These are phyloP conservation scores for Barbus barbus DNA, from an alignment of 2,113 vertebrate species.

Conservation along the genomic window DNA sequence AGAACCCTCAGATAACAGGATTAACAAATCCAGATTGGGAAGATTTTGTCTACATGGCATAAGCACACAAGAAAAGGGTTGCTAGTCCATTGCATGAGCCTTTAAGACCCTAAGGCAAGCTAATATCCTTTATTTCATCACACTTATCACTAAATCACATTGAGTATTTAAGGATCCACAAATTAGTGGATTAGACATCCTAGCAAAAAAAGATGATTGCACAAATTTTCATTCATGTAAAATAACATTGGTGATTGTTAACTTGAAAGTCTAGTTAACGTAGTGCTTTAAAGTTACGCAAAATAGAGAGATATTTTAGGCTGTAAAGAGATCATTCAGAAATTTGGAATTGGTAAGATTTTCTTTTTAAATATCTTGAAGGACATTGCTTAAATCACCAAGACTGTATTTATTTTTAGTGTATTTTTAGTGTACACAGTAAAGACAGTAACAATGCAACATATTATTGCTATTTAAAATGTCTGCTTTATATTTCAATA, in stretches of 20 bases:
- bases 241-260: not conserved
- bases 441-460: not conserved
- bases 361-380: not conserved
- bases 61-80: conserved; percentile 17
- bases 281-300: no score
- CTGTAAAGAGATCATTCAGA: not conserved
- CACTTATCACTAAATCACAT: conserved; percentile 27
- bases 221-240: conserved; percentile 28
- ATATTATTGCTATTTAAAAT: not conserved
- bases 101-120: conserved; percentile 36
- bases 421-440: not conserved
- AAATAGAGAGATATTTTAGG: not conserved
- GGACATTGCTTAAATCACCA: not conserved
- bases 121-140: conserved; percentile 23
- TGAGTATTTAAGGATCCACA: conserved; percentile 4
- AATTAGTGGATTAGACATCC: conserved; percentile 10
- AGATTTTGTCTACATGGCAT: conserved; percentile 39
- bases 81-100: conserved; percentile 18
- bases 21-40: conserved; percentile 53
- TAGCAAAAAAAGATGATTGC: conserved; percentile 30
- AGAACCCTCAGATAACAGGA: conserved; percentile 45
- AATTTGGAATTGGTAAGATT: not conserved
- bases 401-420: not conserved
- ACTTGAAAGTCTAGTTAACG: not conserved
- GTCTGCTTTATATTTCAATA: no score